phyloP scores from a whole-genome alignment of 2,888 invertebrate genomes.

The Falcaria lacertinaria region DNA sequence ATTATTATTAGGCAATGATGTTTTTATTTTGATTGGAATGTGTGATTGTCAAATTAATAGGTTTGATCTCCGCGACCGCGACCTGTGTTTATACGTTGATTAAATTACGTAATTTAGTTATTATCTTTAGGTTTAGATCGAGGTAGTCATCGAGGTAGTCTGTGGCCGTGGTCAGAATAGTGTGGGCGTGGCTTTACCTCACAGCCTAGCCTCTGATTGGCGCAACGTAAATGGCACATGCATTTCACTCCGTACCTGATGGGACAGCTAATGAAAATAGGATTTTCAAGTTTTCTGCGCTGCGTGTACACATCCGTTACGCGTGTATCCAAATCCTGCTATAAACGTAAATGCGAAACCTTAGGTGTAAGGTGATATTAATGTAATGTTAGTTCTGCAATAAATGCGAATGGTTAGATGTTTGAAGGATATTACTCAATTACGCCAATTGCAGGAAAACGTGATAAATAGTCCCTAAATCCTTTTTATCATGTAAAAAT shows the following conservation, averaged over 20 bases:
- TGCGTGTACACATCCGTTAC: slow-evolving; percentile 11
- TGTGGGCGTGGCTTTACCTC: slow-evolving; percentile 63
- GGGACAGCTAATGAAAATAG: slow-evolving; percentile 49
- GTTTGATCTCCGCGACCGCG: background rate
- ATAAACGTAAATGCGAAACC: no score
- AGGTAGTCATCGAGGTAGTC: slow-evolving; percentile 25
- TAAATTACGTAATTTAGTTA: background rate
- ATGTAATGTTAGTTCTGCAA: no score
- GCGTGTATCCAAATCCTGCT: no score
- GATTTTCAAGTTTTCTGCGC: slow-evolving; percentile 19
- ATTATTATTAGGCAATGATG: background rate
- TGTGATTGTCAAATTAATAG: background rate
- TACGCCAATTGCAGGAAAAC: no score
- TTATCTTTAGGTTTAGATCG: slow-evolving; percentile 26
- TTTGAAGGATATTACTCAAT: no score
- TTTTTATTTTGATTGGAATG: background rate
- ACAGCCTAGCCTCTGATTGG: slow-evolving; percentile 53
- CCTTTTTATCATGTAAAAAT: no score
- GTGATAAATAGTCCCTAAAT: no score
- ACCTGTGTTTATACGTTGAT: background rate
- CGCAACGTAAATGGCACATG: slow-evolving; percentile 51
- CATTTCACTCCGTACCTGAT: slow-evolving; percentile 62
- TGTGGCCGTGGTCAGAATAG: slow-evolving; percentile 40
- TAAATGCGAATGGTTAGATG: no score
- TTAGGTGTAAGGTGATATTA: no score